Base-by-base conservation (phyloP, 37 sponge, comb jelly and placozoan species). In the Beroe ovata region DNA sequence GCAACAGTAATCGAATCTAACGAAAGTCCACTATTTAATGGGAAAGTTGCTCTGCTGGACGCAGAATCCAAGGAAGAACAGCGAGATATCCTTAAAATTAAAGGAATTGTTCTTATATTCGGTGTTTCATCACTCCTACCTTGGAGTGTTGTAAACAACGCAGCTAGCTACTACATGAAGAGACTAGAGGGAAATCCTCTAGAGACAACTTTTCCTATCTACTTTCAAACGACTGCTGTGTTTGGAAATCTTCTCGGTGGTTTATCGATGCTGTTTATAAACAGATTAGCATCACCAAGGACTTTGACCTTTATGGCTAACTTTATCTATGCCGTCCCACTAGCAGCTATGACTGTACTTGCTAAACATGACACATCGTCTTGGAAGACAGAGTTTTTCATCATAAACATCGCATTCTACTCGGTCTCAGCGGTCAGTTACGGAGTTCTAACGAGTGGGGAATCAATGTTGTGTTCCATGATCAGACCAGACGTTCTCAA, bases 381-480 rank as follows among this genome's bases (percentile, higher is more conserved):
- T 8, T 66, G 69, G 69, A 26, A 26, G 18, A 32, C 18, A 34
- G 35, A 66, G 36, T 66, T 66, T 30, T 66, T 66, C 30, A 33
- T 66, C 8, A 19, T 66, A 29, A 32, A 29, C 19, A 29, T 66
- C 1, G 30, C 8, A 34, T 29, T 66, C 32, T 66, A 66, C 16
- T 34, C 36, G 2, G 30, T 66, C 4, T 34, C 11, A 34, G 69
- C 69, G 34, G 32, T 32, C 29, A 33, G 69, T 18, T 30, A 66
- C 34, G 69, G 69, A 34, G 1, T 66, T 8, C 25, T 66, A 16
- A 66, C 69, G 8, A 66, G 69, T 66, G 1, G 36, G 25, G 36
- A 66, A 18, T 66, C 69, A 26, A 66, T 66, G 16, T 30, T 66
- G 35, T 66, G 69, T 33, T 29, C 69, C 36, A 66, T 66, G 69